Evolutionary conservation across 2,113 vertebrate species (phyloP).

Genomic region (Malurus melanocephalus): DNA sequence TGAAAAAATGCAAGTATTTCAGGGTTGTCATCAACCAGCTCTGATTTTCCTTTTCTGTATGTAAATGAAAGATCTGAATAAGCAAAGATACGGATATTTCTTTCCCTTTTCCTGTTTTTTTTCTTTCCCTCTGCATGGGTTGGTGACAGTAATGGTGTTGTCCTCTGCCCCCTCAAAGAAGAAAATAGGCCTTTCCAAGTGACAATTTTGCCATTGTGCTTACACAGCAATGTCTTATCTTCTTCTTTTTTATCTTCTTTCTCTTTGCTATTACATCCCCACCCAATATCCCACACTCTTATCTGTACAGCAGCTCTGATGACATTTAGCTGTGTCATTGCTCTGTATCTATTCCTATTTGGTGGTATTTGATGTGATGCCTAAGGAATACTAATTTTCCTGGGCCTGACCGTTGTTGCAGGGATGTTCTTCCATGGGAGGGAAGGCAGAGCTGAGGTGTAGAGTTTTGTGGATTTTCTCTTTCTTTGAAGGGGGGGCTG

Average conservation of each 20-base stretch:
- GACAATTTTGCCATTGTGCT: background rate
- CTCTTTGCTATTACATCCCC: background rate
- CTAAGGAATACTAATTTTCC: background rate
- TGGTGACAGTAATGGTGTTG: background rate
- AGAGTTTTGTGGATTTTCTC: background rate
- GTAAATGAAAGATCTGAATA: background rate
- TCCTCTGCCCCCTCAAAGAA: background rate
- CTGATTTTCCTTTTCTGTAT: background rate
- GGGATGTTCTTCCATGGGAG: background rate
- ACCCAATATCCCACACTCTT: background rate
- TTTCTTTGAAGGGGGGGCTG: background rate
- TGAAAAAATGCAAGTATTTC: background rate
- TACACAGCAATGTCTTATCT: background rate
- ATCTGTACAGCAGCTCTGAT: background rate
- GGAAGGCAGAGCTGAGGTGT: background rate
- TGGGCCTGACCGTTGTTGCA: background rate
- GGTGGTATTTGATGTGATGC: background rate
- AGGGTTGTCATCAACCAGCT: background rate
- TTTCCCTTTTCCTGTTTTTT: background rate
- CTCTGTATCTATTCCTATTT: background rate
- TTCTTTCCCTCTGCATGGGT: background rate
- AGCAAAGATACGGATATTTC: background rate
- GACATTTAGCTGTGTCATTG: background rate
- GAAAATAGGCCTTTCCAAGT: background rate
- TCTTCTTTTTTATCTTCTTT: background rate